Evolutionary conservation across 2,888 invertebrate genomes (phyloP), one percentile per base, ranked within the genome.

Genomic region (Quadroppia sp.): DNA sequence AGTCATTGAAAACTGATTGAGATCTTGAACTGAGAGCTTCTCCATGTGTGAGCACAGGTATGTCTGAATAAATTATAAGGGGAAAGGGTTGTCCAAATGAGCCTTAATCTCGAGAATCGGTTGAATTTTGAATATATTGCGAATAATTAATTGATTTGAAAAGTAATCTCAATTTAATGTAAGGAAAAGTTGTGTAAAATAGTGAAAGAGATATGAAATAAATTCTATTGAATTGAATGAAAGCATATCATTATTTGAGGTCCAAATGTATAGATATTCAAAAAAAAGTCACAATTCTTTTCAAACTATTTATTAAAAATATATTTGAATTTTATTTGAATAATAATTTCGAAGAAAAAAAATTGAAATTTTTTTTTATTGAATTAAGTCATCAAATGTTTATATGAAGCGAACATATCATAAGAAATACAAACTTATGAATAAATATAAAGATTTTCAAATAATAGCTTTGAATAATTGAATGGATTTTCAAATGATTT

Each of bases 311-410:
- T 15, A n/a, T 17, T 45, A 45, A 45, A 40, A 45, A 45, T 17
- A 15, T 45, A 45, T 45, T n/a, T 45, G 45, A 45, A 45, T 7
- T 36, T 36, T 36, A 36, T 36, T 36, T 9, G 9, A 36, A 36
- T 36, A 36, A 36, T 36, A 36, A 36, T 36, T 7, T 7, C 36
- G 9, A 36, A 4, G 9, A 36, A 9, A 9, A 36, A 36, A 36
- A 36, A 36, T 7, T 36, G 36, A 36, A 36, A 45, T 17, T 45
- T 17, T 40, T 9, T 40, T 40, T 15, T 45, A 45, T 45, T 45
- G 45, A 45, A 45, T 45, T 45, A 45, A 45, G 45, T 45, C 45
- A 45, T 45, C 45, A 45, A 45, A 45, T 45, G 45, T 45, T 45
- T 45, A 45, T 11, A 6, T 45, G 45, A 45, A 45, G 45, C 45